These are phyloP conservation scores for Indicator maculatus DNA, from an alignment of 2,113 vertebrate species.

Conservation along the genomic window DNA sequence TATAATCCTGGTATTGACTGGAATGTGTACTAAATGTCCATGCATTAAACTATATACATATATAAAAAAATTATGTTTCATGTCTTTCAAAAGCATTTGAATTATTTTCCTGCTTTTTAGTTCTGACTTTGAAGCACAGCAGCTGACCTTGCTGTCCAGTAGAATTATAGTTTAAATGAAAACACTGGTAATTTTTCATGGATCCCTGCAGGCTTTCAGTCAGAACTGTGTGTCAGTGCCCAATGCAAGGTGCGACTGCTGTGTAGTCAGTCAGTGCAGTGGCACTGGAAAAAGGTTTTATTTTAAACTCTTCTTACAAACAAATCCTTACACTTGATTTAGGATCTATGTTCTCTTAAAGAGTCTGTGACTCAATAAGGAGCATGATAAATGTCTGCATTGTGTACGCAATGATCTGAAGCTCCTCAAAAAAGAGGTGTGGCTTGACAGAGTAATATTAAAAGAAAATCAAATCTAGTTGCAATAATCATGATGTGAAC, in stretches of 20 bases:
- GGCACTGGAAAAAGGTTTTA: not conserved
- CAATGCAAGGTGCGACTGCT: not conserved
- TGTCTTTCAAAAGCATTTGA: not conserved
- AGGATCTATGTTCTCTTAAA: not conserved
- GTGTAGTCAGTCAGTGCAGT: not conserved
- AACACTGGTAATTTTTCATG: not conserved
- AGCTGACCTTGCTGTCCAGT: not conserved
- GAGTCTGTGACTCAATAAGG: not conserved
- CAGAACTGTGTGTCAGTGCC: not conserved
- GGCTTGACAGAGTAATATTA: not conserved
- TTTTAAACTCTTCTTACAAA: not conserved
- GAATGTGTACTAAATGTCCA: not conserved
- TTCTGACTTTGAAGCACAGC: not conserved
- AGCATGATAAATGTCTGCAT: not conserved
- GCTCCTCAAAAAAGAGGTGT: not conserved
- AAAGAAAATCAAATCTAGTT: not conserved
- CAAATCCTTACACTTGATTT: not conserved
- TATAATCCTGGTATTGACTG: accelerated
- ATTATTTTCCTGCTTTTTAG: not conserved
- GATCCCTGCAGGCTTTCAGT: not conserved
- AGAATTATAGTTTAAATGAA: constrained; percentile 22
- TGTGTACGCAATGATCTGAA: not conserved
- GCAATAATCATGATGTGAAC: not conserved
- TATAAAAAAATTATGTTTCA: not conserved
- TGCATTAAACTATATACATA: not conserved